Evolutionary conservation across 1,140 invertebrate genomes (phyloP), one percentile per base, ranked within the genome.

Genomic region (Lanistes nyassanus): DNA sequence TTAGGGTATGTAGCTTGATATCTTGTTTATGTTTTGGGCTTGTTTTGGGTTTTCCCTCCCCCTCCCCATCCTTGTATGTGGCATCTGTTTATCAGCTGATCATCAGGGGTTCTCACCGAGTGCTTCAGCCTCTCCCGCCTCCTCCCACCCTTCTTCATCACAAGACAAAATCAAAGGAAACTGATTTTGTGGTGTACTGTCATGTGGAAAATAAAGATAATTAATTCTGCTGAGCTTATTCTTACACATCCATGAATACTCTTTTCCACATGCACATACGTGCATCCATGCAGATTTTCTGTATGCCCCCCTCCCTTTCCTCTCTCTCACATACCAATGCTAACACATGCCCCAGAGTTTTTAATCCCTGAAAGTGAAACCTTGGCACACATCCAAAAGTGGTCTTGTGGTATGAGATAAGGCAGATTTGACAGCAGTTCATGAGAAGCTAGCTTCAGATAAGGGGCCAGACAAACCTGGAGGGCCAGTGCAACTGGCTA

Each of bases 281-380:
- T 42, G 51, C 65, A 67, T 42, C 2, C 65, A 67, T 42, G 51
- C 65, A 67, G 37, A 39, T 34, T 26, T 42, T 39, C 37, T 58
- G 4, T 58, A 9, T 56, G 51, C 5, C 55, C 5, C 55, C 29
- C 51, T 72, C 53, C 34, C 69, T 42, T 51, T 56, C 36, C 70
- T 1, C 55, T 37, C 55, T 37, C 70, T 37, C 70, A 60, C 55
- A 60, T 56, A 72, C 70, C 56, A 29, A 60, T 56, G 60, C 55
- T 36, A 39, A 71, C 34, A 71, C 55, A 56, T 16, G 29, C 19
- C n/a, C n/a, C n/a, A n/a, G n/a, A n/a, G n/a, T n/a, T n/a, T n/a
- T n/a, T n/a, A n/a, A n/a, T n/a, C 53, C 53, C 13, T 16, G 53
- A n/a, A n/a, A n/a, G n/a, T n/a, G n/a, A n/a, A n/a, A n/a, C n/a